A percentile compares a stretch with the other conserved stretches of the same genome.
Evolutionary conservation across 2,113 vertebrate genomes (phyloP).

Genomic region (Emydocephalus ijimae): DNA sequence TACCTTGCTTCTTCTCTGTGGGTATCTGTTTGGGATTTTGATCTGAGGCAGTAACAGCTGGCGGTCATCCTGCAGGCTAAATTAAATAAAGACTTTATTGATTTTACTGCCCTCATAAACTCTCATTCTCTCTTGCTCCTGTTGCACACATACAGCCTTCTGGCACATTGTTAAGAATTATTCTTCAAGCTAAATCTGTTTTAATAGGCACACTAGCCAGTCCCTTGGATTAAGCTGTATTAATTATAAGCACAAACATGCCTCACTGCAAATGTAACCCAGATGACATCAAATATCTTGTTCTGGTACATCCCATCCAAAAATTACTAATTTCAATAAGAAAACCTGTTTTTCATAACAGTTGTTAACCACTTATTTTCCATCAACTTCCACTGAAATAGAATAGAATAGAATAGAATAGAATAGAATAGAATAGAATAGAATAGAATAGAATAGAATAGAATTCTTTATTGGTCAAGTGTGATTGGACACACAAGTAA

Average conservation of each 20-base stretch:
- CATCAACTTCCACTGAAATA: not conserved
- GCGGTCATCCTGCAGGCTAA: constrained; percentile 48
- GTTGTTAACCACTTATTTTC: not conserved
- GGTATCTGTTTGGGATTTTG: constrained; percentile 45
- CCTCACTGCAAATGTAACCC: not conserved
- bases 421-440: too few species aligned
- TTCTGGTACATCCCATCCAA: not conserved
- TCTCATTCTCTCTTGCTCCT: constrained; percentile 30
- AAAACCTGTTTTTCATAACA: not conserved
- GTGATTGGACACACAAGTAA: too few species aligned
- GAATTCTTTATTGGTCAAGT: too few species aligned
- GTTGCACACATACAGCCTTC: not conserved
- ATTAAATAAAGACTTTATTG: constrained; percentile 53
- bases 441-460: too few species aligned
- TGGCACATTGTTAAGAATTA: constrained; percentile 7
- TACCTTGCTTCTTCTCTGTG: constrained; percentile 31
- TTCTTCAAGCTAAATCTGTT: not conserved
- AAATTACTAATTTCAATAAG: not conserved
- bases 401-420: too few species aligned
- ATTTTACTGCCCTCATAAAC: constrained; percentile 45
- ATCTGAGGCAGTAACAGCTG: constrained; percentile 47
- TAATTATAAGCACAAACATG: not conserved
- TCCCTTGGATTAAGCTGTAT: not conserved
- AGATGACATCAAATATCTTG: not conserved
- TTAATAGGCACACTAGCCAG: not conserved